Evolutionary conservation across 2,888 invertebrate genomes (phyloP), one percentile per base, ranked within the genome.

Genomic region (Lymantria monacha): DNA sequence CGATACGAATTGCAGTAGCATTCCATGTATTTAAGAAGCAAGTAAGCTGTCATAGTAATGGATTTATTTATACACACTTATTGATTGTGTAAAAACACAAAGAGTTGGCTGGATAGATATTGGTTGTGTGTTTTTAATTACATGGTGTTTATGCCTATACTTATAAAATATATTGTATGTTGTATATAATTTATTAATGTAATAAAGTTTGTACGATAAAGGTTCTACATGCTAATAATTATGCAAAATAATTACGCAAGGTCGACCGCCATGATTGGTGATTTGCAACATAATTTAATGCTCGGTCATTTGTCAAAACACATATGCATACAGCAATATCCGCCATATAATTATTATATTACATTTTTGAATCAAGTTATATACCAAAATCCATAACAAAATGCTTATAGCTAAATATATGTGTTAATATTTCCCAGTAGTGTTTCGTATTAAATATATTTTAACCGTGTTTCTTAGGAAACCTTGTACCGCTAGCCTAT

Each of bases 1-100:
- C 63, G 74, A 67, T 70, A 61, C 57, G 57, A 66, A 78, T 75
- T 73, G 69, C 67, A 72, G 70, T 75, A 71, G 74, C 81, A 82
- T 84, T 82, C 77, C 79, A 68, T 63, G 54, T 61, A 78, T 76
- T 66, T 76, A 55, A 49, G 54, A 56, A 76, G 67, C 66, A 56
- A 72, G 71, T 65, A 68, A 69, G 68, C 70, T 72, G 75, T 72
- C 73, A 73, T 71, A 66, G 62, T 59, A 63, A 66, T 55, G 57
- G 64, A 67, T 69, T 69, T 70, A 70, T 33, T 33, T 64, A 66
- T 46, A 33, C n/a, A 52, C 50, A 57, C 50, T 57, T 42, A 51
- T 36, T 31, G 30, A 54, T 53, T 52, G 56, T 61, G 53, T 58
- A 51, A 60, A n/a, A 55, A 46, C 54, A 62, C 63, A 66, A 49